These are phyloP conservation scores for Climacteris rufus DNA, from an alignment of 2,113 vertebrate species.

Conservation along the genomic window DNA sequence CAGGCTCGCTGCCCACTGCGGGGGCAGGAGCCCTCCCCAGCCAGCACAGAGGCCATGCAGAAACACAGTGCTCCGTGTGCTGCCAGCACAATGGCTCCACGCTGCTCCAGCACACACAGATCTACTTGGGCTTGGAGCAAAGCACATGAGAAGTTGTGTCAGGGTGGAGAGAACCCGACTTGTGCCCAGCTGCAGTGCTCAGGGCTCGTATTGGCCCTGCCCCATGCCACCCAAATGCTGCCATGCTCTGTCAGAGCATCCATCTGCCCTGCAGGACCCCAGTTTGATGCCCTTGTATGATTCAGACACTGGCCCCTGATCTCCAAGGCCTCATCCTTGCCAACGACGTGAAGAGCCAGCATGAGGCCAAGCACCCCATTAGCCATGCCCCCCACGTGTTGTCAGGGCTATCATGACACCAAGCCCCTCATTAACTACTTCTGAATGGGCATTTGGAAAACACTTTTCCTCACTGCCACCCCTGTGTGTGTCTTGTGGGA, in stretches of 20 bases:
- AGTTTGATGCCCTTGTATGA: rapidly evolving
- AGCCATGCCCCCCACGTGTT: rapidly evolving
- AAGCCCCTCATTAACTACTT: background rate
- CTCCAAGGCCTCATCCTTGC: rapidly evolving
- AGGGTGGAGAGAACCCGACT: background rate
- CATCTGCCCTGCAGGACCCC: rapidly evolving
- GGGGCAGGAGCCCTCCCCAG: background rate
- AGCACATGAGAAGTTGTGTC: rapidly evolving
- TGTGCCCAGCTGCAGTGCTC: background rate
- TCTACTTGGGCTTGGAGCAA: rapidly evolving
- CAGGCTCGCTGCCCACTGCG: background rate
- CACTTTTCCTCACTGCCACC: background rate
- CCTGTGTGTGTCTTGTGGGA: rapidly evolving
- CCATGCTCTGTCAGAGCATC: rapidly evolving
- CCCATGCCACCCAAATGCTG: rapidly evolving
- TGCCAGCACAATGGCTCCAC: rapidly evolving
- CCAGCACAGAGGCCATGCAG: background rate
- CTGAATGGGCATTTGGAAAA: background rate
- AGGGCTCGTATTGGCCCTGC: background rate
- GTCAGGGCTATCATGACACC: rapidly evolving
- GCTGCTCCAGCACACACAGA: rapidly evolving
- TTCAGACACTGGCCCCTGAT: rapidly evolving
- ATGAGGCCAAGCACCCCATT: background rate
- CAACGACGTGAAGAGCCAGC: background rate
- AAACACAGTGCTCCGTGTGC: rapidly evolving